Conservation (phyloP, 2,113 vertebrate species). For the Catharus bicknelli region DNA sequence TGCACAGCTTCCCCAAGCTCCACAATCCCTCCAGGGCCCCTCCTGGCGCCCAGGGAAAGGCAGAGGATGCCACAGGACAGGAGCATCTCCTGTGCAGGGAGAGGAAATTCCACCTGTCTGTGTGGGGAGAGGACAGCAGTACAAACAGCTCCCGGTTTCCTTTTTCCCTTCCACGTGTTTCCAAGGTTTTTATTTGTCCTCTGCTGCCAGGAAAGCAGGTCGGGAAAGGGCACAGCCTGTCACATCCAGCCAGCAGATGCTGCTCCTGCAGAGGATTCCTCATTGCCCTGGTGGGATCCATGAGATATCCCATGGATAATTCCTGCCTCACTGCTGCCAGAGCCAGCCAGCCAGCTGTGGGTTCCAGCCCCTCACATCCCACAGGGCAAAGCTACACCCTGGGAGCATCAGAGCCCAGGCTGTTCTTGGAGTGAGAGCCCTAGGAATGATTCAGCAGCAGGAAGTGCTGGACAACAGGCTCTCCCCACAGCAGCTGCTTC, state of each 20-base stretch:
- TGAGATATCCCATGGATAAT: rapidly evolving
- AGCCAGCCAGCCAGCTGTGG: background rate
- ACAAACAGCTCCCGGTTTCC: background rate
- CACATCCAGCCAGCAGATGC: background rate
- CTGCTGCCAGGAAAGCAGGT: background rate
- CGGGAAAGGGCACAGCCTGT: background rate
- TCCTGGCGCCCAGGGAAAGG: rapidly evolving
- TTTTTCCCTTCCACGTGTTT: background rate
- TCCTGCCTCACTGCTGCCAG: background rate
- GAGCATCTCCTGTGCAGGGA: background rate
- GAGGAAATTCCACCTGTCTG: background rate
- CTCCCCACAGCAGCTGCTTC: background rate
- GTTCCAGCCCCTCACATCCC: background rate
- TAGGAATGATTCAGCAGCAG: background rate
- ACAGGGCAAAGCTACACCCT: background rate
- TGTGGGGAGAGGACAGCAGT: rapidly evolving
- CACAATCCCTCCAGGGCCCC: rapidly evolving
- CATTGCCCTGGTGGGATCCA: rapidly evolving
- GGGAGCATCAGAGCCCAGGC: background rate
- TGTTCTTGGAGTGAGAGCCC: rapidly evolving
- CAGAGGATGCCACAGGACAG: rapidly evolving
- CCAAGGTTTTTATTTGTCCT: background rate
- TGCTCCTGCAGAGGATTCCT: rapidly evolving
- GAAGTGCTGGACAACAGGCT: background rate
- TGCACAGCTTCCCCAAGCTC: rapidly evolving